A percentile compares a stretch with the other conserved stretches of the same genome.
These are phyloP conservation scores for Brachyrhaphis roseni DNA, from an alignment of 2,797 vertebrate species.

Conservation along the genomic window DNA sequence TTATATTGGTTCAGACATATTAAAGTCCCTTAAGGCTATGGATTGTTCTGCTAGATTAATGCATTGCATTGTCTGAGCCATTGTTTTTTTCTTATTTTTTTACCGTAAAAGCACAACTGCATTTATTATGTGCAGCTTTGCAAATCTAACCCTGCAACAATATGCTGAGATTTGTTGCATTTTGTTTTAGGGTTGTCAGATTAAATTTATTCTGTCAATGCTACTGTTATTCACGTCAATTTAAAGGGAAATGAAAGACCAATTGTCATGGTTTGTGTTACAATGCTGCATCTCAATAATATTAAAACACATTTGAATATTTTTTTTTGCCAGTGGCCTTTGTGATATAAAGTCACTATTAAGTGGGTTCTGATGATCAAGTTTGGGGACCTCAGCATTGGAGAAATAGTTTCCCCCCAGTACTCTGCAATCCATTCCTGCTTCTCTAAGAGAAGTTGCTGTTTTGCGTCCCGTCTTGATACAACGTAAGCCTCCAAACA, in stretches of 20 bases:
- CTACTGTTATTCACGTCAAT: background rate
- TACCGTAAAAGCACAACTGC: background rate
- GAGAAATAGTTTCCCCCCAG: background rate
- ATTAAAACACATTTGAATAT: background rate
- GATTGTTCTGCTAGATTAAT: background rate
- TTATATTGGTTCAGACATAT: background rate
- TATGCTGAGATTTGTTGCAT: background rate
- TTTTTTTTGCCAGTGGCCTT: background rate
- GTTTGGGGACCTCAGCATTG: background rate
- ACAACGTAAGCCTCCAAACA: background rate
- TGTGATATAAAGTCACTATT: background rate
- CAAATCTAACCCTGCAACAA: background rate
- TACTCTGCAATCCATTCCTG: background rate
- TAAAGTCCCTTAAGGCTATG: background rate
- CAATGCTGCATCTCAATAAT: background rate
- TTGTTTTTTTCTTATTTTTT: background rate
- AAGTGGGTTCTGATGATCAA: background rate
- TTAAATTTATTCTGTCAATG: background rate
- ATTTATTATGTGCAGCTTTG: background rate
- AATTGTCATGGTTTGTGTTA: background rate
- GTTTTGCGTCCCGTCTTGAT: background rate
- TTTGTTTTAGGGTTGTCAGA: background rate
- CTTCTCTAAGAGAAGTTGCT: background rate
- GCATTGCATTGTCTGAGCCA: background rate
- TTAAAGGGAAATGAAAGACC: background rate